These are phyloP conservation scores for Simalia tracyae DNA, from an alignment of 2,797 vertebrate species.

Conservation along the genomic window DNA sequence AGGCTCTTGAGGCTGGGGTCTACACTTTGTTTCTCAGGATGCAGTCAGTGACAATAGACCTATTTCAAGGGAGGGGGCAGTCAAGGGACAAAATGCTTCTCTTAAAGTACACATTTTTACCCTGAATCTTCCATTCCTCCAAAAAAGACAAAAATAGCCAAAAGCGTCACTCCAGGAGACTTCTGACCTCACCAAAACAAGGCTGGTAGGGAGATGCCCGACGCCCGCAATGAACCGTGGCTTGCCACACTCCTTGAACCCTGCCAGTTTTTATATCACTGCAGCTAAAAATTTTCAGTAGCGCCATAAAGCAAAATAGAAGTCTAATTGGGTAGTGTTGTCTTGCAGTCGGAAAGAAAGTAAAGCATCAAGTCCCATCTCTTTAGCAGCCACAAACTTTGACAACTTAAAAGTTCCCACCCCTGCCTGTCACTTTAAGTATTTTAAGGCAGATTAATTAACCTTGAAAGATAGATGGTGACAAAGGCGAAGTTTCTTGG, in stretches of 20 bases:
- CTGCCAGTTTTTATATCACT: background rate
- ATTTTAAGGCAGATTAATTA: constrained; percentile 72
- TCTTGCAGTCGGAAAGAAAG: background rate
- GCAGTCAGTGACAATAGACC: background rate
- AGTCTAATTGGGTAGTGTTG: background rate
- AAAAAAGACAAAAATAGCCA: background rate
- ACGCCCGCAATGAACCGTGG: background rate
- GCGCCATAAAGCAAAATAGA: background rate
- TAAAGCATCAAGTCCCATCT: background rate
- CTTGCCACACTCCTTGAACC: background rate
- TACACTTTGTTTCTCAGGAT: background rate
- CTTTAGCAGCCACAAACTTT: background rate
- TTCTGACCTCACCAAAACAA: background rate
- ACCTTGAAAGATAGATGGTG: constrained; percentile 62
- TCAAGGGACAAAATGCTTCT: background rate
- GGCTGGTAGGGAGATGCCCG: background rate
- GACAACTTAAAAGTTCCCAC: background rate
- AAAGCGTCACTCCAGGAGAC: background rate
- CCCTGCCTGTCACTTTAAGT: constrained; percentile 14
- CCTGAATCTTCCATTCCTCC: background rate
- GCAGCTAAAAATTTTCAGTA: background rate
- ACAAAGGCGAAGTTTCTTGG: constrained; percentile 41
- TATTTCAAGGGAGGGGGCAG: background rate
- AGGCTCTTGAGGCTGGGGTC: too few species aligned
- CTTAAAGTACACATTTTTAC: background rate